A percentile compares a stretch with the other conserved stretches of the same genome.
Evolutionary conservation across 2,888 invertebrate genomes (phyloP).

Genomic region (Patella pellucida): DNA sequence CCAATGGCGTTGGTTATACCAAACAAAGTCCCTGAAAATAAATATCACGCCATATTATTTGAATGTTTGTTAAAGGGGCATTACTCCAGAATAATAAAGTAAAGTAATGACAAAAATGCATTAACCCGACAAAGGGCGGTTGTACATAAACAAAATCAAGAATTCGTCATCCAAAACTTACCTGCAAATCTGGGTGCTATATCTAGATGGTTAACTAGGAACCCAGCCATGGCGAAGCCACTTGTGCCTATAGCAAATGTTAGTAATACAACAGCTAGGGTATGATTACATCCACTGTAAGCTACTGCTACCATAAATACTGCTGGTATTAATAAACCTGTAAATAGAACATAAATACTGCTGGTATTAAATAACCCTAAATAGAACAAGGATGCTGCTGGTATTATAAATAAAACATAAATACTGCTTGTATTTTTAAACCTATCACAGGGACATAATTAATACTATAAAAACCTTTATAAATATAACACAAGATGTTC

Average conservation of each 20-base stretch:
- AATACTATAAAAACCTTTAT: conserved; percentile 23
- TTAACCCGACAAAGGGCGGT: no score
- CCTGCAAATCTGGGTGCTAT: conserved; percentile 56
- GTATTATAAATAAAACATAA: conserved; percentile 27
- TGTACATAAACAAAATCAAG: no score
- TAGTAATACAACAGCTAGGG: conserved; percentile 45
- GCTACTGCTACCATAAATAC: conserved; percentile 46
- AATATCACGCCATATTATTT: background rate
- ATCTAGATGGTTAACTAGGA: conserved; percentile 54
- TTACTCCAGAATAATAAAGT: no score
- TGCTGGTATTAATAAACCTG: conserved; percentile 46
- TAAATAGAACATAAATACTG: background rate
- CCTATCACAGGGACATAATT: conserved; percentile 43
- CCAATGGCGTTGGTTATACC: conserved; percentile 90
- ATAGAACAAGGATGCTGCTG: conserved; percentile 36
- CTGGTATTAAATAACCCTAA: conserved; percentile 45
- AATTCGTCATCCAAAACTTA: conserved; percentile 19
- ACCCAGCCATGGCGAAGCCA: conserved; percentile 54
- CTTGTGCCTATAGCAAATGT: conserved; percentile 49
- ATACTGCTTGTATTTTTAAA: conserved; percentile 41
- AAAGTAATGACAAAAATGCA: no score
- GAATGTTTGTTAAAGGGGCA: no score
- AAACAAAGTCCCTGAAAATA: conserved; percentile 80
- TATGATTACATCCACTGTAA: conserved; percentile 50
- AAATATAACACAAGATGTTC: no score